phyloP scores from a whole-genome alignment of 2,888 invertebrate species.

The Hartigia nigra region DNA sequence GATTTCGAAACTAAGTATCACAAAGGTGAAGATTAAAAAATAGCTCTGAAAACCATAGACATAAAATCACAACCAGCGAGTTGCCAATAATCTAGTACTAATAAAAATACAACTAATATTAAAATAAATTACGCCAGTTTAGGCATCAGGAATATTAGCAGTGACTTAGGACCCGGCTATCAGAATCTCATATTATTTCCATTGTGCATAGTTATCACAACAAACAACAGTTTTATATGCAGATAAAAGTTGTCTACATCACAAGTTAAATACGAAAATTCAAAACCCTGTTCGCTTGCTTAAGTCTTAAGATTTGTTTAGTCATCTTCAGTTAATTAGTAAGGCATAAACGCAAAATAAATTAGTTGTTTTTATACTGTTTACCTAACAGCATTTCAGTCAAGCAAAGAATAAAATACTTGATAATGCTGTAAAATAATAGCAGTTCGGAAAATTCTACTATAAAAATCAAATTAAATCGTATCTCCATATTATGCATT shows the following conservation, averaged over 20 bases:
- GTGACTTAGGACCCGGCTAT: constrained; percentile 26
- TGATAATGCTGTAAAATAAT: neutral
- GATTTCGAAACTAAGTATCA: neutral
- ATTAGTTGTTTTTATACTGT: neutral
- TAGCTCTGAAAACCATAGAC: neutral
- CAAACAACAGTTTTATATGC: neutral
- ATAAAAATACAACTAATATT: constrained; percentile 46
- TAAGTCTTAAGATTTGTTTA: neutral
- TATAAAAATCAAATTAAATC: neutral
- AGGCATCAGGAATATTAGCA: constrained; percentile 48
- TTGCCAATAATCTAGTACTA: constrained; percentile 46
- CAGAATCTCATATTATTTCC: constrained; percentile 29
- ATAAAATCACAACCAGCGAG: constrained; percentile 55
- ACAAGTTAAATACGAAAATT: neutral
- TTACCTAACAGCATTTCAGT: neutral
- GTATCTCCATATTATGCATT: neutral
- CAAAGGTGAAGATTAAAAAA: neutral
- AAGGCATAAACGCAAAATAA: neutral
- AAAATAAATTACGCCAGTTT: constrained; percentile 46
- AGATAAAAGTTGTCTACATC: neutral
- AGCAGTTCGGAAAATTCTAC: neutral
- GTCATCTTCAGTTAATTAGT: neutral
- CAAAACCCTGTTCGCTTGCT: neutral
- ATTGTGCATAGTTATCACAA: neutral
- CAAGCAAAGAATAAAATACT: neutral